Base-by-base conservation (phyloP, 2,888 invertebrate species). In the Platycheirus albimanus region DNA sequence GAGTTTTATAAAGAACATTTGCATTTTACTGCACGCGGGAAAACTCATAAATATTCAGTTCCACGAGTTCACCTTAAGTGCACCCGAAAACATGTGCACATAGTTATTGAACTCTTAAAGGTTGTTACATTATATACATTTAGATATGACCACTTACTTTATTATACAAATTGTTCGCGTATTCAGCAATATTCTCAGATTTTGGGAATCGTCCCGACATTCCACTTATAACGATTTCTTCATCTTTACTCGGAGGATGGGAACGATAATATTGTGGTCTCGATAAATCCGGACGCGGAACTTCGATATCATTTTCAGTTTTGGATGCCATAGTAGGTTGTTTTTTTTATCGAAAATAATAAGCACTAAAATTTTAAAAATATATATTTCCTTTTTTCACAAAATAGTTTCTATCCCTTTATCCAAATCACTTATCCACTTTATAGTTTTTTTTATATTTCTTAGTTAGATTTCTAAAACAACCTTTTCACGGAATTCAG, bases 201-300 rank as follows among this genome's bases (percentile, higher is more conserved):
- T 92, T 92, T 1, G 95, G 94, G 85, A 94, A 93, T 61, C 93
- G 86, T 17, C 92, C 93, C 0, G 92, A 89, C 84, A 93, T 91
- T 13, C 93, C 93, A 78, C 90, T 90, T 24, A 93, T 92, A 4
- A 93, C 92, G 54, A 93, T 88, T 84, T 91, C 91, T 36, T 92
- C 91, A 2, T 89, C 91, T 19, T 87, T 86, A 24, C 87, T 75
- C 3, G 86, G 69, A 11, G 84, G 54, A 72, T 66, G 54, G 10
- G 70, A 20, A 3, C 84, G 80, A 61, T 52, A 70, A 33, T 45
- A 83, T 41, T 52, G 15, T 2, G 61, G 72, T 11, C 63, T 30
- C 13, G 77, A 45, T 52, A 69, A 56, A 24, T 83, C 72, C 20
- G 72, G 69, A n/a, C 64, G 77, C 28, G 66, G 58, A 28, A 61